A percentile compares a stretch with the other conserved stretches of the same genome.
phyloP scores from a whole-genome alignment of 1,140 invertebrate genomes.

The Cataglyphis hispanica region DNA sequence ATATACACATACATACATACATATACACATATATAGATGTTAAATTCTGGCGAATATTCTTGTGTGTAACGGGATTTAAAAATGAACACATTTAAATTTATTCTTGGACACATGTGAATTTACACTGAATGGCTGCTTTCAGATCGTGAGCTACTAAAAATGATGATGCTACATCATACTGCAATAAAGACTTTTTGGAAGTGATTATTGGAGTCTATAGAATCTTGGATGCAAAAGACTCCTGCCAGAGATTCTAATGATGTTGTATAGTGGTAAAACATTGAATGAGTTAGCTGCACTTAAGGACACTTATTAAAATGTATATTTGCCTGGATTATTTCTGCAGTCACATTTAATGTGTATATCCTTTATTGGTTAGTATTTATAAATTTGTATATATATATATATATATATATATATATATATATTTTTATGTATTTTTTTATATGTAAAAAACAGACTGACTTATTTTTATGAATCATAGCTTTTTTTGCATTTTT shows the following conservation, averaged over 20 bases:
- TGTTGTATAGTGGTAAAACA: constrained; percentile 22
- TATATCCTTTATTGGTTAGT: constrained; percentile 59
- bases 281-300: constrained; percentile 6
- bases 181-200: constrained; percentile 35
- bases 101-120: neutral
- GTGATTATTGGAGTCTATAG: constrained; percentile 4
- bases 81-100: neutral
- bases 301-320: constrained; percentile 54
- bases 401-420: neutral
- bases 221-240: constrained; percentile 8
- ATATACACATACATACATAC: neutral
- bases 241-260: constrained; percentile 4
- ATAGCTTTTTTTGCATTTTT: constrained; percentile 54
- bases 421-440: constrained; percentile 24
- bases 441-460: neutral
- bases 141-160: constrained; percentile 59
- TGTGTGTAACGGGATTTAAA: neutral
- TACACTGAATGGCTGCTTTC: constrained; percentile 53
- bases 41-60: constrained; percentile 17
- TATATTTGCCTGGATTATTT: constrained; percentile 39
- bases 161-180: constrained; percentile 15
- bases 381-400: neutral
- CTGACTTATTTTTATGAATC: neutral
- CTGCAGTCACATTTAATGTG: constrained; percentile 31
- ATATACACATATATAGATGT: constrained; percentile 4